Percentiles rank a stretch among this genome's conserved stretches.
phyloP scores from a whole-genome alignment of 30 jellyfish, hydroid and myxozoan genomes.

The Chrysaora quinquecirrha region DNA sequence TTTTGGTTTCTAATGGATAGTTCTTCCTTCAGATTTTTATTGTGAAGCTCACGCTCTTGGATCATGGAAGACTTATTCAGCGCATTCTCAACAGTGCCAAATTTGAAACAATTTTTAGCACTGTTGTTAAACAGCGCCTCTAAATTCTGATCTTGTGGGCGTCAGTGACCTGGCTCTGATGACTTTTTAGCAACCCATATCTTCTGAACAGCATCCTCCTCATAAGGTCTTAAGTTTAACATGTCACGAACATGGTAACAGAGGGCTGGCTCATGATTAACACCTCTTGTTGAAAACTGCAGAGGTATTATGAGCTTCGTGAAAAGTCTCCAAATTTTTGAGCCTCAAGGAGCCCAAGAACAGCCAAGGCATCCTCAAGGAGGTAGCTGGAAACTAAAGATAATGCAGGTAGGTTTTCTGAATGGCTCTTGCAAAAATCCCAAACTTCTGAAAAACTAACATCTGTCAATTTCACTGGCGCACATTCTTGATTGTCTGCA shows the following conservation, averaged over 20 bases:
- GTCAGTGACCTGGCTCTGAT: constrained; percentile 50
- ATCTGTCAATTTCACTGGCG: neutral
- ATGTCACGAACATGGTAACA: too few species aligned
- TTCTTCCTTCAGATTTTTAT: neutral
- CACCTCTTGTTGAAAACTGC: too few species aligned
- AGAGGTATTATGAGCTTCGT: too few species aligned
- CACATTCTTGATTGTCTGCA: neutral
- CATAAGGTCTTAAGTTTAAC: constrained; percentile 24
- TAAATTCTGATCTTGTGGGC: too few species aligned
- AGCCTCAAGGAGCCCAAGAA: too few species aligned
- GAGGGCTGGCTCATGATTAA: too few species aligned
- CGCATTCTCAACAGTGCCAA: constrained; percentile 22
- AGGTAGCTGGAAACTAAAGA: neutral
- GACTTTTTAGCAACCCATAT: constrained; percentile 48
- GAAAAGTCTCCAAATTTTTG: too few species aligned
- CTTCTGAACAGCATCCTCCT: constrained; percentile 4
- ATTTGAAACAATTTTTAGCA: too few species aligned
- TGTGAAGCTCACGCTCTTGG: neutral
- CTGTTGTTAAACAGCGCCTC: too few species aligned
- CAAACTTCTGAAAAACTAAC: neutral
- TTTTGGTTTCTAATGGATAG: neutral
- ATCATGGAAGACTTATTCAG: constrained; percentile 41
- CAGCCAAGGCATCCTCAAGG: neutral
- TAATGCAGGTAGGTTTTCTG: constrained; percentile 36
- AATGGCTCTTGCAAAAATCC: neutral